A percentile compares a stretch with the other conserved stretches of the same genome.
Evolutionary conservation across 2,113 vertebrate genomes (phyloP).

Genomic region (Pterocles burchelli): DNA sequence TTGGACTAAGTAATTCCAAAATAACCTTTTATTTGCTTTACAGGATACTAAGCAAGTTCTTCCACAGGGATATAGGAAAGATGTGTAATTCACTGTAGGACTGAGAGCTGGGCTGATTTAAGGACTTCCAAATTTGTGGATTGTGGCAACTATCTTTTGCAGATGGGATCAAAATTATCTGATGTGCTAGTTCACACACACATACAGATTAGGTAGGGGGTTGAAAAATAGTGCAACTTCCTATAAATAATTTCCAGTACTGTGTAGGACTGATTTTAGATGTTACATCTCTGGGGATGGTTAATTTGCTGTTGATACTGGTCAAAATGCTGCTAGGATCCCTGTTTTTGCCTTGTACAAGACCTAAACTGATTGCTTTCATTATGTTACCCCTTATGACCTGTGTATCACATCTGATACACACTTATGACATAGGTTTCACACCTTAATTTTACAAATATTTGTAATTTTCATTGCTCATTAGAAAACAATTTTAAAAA

Average conservation of each 20-base stretch:
- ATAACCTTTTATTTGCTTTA: background rate
- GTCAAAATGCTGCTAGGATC: background rate
- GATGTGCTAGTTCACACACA: background rate
- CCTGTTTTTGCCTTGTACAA: background rate
- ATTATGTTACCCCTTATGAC: background rate
- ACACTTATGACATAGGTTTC: background rate
- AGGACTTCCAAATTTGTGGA: background rate
- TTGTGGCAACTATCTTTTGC: background rate
- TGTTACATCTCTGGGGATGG: background rate
- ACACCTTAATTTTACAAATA: background rate
- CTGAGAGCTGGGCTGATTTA: background rate
- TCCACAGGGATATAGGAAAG: background rate
- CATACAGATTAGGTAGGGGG: accelerated
- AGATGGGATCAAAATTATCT: background rate
- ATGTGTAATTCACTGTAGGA: background rate
- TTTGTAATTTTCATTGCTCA: background rate
- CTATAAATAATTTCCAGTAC: background rate
- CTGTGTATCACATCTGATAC: background rate
- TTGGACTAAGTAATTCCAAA: background rate
- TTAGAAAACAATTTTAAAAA: background rate
- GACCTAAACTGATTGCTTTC: background rate
- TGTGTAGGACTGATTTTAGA: background rate
- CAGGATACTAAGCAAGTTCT: background rate
- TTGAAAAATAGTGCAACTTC: background rate
- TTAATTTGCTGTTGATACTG: background rate